Conservation (phyloP, 1,140 invertebrate species). For the Bombyx mori region DNA sequence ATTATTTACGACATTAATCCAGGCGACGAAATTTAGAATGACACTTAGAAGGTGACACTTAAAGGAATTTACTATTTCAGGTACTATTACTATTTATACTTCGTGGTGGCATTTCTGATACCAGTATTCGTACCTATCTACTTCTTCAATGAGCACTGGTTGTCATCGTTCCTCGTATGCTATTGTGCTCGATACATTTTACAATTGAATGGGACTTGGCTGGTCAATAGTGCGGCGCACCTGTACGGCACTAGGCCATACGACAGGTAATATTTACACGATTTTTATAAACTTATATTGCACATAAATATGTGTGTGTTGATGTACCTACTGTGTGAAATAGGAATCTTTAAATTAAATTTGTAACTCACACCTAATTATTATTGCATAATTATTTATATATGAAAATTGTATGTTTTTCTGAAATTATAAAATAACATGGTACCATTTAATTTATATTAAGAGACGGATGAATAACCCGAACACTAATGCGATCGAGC, state of each 20-base stretch:
- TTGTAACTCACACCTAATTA: too few relatives aligned
- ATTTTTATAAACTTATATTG: too few relatives aligned
- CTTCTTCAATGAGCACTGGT: constrained; percentile 79
- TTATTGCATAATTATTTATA: too few relatives aligned
- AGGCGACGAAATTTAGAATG: not conserved
- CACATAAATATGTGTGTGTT: too few relatives aligned
- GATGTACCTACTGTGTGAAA: too few relatives aligned
- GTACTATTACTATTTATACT: constrained; percentile 78
- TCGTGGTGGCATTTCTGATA: constrained; percentile 77
- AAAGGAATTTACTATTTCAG: constrained; percentile 57
- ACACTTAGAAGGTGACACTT: not conserved
- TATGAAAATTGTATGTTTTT: too few relatives aligned
- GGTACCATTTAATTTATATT: too few relatives aligned
- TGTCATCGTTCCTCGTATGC: constrained; percentile 70
- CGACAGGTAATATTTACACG: constrained; percentile 39
- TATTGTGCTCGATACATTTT: constrained; percentile 80
- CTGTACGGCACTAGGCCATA: constrained; percentile 63
- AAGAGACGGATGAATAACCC: too few relatives aligned
- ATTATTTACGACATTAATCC: not conserved
- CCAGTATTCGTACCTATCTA: constrained; percentile 76
- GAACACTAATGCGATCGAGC: too few relatives aligned
- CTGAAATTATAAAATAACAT: too few relatives aligned
- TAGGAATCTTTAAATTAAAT: too few relatives aligned
- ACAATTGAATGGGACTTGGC: constrained; percentile 86
- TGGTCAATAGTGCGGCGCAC: constrained; percentile 82